Conservation (phyloP, 2,888 invertebrate species). For the Poecilobothrus nobilitatus region DNA sequence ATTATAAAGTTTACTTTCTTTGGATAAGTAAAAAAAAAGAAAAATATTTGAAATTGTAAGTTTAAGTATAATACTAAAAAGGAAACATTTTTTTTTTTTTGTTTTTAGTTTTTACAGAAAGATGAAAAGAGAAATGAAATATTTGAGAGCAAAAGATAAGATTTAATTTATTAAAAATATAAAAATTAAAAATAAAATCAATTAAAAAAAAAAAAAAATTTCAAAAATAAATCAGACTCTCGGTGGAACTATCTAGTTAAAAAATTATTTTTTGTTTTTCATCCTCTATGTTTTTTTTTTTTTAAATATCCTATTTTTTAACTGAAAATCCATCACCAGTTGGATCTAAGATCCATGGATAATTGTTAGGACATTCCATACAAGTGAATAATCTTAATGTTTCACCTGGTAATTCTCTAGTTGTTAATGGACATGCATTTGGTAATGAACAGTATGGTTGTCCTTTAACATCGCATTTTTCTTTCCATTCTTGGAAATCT, state of each 20-base stretch:
- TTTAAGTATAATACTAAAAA: neutral
- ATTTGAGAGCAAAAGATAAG: neutral
- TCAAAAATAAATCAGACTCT: conserved; percentile 39
- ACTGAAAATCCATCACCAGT: conserved; percentile 88
- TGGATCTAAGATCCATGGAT: conserved; percentile 90
- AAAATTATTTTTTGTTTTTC: conserved; percentile 24
- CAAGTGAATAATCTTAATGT: conserved; percentile 87
- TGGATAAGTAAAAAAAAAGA: neutral
- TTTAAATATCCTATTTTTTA: conserved; percentile 40
- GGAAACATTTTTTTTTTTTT: no score
- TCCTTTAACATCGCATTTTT: conserved; percentile 88
- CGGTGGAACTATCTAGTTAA: conserved; percentile 41
- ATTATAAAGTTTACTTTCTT: neutral
- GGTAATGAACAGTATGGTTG: conserved; percentile 88
- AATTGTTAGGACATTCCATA: conserved; percentile 92
- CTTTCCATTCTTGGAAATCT: conserved; percentile 93
- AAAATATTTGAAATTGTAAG: neutral
- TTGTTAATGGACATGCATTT: conserved; percentile 81
- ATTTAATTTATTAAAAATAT: neutral
- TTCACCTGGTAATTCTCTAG: conserved; percentile 84
- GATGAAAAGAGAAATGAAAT: neutral
- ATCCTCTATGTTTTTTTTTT: conserved; percentile 23
- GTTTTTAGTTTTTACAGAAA: neutral
- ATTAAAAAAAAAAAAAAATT: neutral
- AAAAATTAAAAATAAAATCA: neutral